Base-by-base conservation (phyloP, 2,797 vertebrate genomes). In the Botia kubotai region DNA sequence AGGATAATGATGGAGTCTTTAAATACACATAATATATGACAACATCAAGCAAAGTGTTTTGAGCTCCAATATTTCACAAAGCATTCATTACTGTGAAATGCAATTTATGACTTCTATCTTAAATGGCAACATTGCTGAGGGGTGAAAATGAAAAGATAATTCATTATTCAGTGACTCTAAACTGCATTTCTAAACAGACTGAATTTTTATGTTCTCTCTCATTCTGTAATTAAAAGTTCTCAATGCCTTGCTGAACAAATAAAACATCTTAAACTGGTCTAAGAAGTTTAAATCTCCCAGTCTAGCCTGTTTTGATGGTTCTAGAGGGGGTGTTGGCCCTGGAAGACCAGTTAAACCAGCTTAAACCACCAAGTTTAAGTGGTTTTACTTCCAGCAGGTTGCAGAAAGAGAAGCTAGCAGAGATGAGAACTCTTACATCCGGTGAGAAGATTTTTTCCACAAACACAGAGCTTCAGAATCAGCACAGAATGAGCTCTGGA, bases 71-170 rank as follows among this genome's bases (percentile, higher is more conserved):
- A 29, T 55, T 67, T 76, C 3, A 57, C n/a, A 55, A 76, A 53
- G 63, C 2, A 0, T 58, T 69, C 1, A 19, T 57, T 77, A 39
- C 19, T 23, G 21, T 58, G 21, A 77, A 39, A 14, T 23, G 33
- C n/a, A 69, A 69, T 76, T 43, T 26, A 36, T 36, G 26, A 48
- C 63, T 39, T 76, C 33, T 39, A 57, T 58, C 65, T 57, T 46
- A 69, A 58, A 46, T 39, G 21, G 36, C 13, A 17, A 68, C 68
- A 68, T 19, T 57, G 65, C 21, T 68, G 29, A 10, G 36, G 36
- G 65, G 17, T 23, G 57, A 60, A 26, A 68, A 58, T 69, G 10
- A 77, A 26, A 26, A n/a, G 75, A 69, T 69, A 77, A 63, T 63
- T 33, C 52, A 36, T 19, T 46, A 77, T 58, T 21, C 69, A 77